Percentiles rank a stretch among this genome's conserved stretches.
phyloP scores from a whole-genome alignment of 2,113 vertebrate species.

The Catharus minimus region DNA sequence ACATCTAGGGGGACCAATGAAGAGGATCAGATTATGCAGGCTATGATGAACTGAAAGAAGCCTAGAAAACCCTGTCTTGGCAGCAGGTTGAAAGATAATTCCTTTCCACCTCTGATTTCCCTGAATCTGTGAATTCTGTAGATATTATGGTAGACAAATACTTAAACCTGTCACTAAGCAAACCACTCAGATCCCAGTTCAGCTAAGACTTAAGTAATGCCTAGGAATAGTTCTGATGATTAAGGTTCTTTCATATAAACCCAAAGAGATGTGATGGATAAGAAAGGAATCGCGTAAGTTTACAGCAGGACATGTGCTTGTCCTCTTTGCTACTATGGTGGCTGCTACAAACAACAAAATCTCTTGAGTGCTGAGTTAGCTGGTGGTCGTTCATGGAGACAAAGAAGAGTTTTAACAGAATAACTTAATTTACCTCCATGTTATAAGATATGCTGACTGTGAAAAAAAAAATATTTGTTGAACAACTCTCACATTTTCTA shows the following conservation, averaged over 20 bases:
- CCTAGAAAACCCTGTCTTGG: not conserved
- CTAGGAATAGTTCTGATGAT: not conserved
- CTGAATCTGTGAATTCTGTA: not conserved
- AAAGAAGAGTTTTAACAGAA: not conserved
- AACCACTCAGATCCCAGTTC: not conserved
- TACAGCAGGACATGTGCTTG: not conserved
- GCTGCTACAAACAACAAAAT: not conserved
- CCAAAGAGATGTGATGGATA: not conserved
- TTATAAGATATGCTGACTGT: not conserved
- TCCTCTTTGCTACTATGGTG: not conserved
- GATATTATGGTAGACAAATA: not conserved
- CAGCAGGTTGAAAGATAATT: not conserved
- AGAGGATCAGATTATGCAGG: not conserved
- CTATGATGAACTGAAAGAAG: not conserved
- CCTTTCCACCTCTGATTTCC: not conserved
- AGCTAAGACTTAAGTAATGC: not conserved
- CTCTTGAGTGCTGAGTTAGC: not conserved
- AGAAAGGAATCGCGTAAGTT: not conserved
- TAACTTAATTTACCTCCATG: not conserved
- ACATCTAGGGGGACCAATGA: not conserved
- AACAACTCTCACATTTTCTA: not conserved
- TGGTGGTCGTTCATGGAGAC: not conserved
- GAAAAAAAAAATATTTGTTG: not conserved
- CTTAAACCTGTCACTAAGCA: not conserved
- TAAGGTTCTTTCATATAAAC: not conserved